Evolutionary conservation across 2,888 invertebrate genomes (phyloP).

Genomic region (Limnephilus rhombicus): DNA sequence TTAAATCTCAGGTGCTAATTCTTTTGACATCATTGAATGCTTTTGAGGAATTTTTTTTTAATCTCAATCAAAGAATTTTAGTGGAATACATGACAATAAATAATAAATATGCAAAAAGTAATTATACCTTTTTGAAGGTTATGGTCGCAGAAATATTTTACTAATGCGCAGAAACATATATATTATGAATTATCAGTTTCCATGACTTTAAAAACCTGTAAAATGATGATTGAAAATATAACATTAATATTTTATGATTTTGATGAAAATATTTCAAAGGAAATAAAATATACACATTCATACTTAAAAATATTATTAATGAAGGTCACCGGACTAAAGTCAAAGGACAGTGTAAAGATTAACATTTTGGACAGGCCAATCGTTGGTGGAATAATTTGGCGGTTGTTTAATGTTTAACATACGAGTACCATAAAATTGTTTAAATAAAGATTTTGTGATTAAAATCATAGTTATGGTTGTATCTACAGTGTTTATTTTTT

Average conservation of each 20-base stretch:
- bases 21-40: neutral
- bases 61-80: neutral
- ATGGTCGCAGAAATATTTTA: neutral
- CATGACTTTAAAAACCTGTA: neutral
- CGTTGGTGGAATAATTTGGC: neutral
- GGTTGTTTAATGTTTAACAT: neutral
- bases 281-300: neutral
- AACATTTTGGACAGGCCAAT: neutral
- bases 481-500: too few species aligned
- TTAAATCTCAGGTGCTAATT: neutral
- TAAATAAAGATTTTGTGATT: neutral
- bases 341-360: neutral
- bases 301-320: neutral
- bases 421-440: neutral
- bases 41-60: neutral
- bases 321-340: neutral
- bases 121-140: neutral
- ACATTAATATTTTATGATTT: neutral
- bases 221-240: neutral
- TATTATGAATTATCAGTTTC: neutral
- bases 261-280: neutral
- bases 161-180: neutral
- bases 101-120: neutral
- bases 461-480: too few species aligned
- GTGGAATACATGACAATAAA: neutral